phyloP scores from a whole-genome alignment of 64 coral and sea anemone genomes.

The Porites australiensis region DNA sequence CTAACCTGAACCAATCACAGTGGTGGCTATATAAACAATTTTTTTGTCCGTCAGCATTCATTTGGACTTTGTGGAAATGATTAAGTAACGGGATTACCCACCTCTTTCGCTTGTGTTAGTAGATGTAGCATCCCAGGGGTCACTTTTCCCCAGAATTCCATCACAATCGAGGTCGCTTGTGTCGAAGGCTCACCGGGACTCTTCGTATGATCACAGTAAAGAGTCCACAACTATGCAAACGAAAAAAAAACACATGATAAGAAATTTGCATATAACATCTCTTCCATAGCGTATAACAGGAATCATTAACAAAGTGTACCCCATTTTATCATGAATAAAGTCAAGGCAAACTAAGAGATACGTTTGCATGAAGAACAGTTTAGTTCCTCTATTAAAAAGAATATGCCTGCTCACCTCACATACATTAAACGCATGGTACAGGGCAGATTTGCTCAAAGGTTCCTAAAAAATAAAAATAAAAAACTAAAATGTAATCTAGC shows the following conservation, averaged over 20 bases:
- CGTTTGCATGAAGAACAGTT: no score
- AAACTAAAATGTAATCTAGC: no score
- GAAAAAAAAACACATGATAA: neutral
- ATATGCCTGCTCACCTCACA: slow-evolving; percentile 78
- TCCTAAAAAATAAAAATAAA: slow-evolving; percentile 69
- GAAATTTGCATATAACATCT: no score
- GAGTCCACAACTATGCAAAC: slow-evolving; percentile 96
- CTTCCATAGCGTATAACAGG: no score
- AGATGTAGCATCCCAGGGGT: slow-evolving; percentile 90
- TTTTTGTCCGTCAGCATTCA: no score
- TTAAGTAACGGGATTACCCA: slow-evolving; percentile 44
- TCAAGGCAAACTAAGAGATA: no score
- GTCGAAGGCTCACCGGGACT: slow-evolving; percentile 74
- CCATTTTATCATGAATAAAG: no score
- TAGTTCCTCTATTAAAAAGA: no score
- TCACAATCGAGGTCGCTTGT: slow-evolving; percentile 77
- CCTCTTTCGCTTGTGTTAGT: slow-evolving; percentile 84
- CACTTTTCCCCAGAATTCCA: slow-evolving; percentile 95
- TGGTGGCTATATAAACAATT: no score
- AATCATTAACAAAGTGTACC: no score
- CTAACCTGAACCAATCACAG: no score
- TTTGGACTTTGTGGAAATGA: no score
- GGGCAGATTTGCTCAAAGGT: slow-evolving; percentile 85
- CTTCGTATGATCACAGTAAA: slow-evolving; percentile 91
- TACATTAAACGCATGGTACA: slow-evolving; percentile 90